Evolutionary conservation across 1,140 invertebrate species (phyloP).

Genomic region (Drosophila tropicalis): DNA sequence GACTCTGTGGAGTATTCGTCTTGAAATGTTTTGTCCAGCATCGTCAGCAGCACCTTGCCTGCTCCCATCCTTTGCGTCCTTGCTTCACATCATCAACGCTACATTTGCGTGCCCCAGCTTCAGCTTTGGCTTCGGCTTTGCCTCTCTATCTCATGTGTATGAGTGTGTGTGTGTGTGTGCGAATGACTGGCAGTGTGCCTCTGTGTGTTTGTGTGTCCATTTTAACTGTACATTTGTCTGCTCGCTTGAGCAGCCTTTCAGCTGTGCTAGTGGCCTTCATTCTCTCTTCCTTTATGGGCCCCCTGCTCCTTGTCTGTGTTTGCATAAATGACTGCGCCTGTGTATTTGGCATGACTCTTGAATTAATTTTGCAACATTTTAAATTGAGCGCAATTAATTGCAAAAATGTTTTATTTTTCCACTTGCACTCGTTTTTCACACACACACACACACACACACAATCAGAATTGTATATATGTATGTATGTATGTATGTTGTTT

Average conservation of each 20-base stretch:
- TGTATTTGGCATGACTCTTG: conserved; percentile 82
- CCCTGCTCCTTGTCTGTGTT: conserved; percentile 46
- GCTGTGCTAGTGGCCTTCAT: conserved; percentile 52
- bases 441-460: conserved; percentile 19
- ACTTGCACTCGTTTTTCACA: conserved; percentile 71
- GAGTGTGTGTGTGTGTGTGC: conserved; percentile 37
- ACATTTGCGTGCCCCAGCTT: conserved; percentile 61
- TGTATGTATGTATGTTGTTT: conserved; percentile 19
- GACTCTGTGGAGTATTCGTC: conserved; percentile 35
- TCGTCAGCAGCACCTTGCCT: conserved; percentile 38
- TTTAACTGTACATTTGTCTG: conserved; percentile 75
- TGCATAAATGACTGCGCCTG: conserved; percentile 81
- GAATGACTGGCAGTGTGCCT: neutral
- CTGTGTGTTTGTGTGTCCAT: conserved; percentile 43
- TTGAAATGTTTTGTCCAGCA: conserved; percentile 51
- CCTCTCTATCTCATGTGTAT: conserved; percentile 17
- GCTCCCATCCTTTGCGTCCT: conserved; percentile 30
- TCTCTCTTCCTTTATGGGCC: neutral
- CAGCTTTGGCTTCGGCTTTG: conserved; percentile 8
- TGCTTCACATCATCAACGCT: conserved; percentile 63
- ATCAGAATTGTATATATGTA: conserved; percentile 2
- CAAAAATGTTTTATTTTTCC: conserved; percentile 82
- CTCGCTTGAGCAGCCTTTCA: conserved; percentile 77
- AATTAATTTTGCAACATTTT: conserved; percentile 83
- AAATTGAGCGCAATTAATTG: conserved; percentile 83